Percentiles rank a stretch among this genome's conserved stretches.
These are phyloP conservation scores for Gnatocerus cornutus DNA, from an alignment of 2,888 invertebrate species.

Conservation along the genomic window DNA sequence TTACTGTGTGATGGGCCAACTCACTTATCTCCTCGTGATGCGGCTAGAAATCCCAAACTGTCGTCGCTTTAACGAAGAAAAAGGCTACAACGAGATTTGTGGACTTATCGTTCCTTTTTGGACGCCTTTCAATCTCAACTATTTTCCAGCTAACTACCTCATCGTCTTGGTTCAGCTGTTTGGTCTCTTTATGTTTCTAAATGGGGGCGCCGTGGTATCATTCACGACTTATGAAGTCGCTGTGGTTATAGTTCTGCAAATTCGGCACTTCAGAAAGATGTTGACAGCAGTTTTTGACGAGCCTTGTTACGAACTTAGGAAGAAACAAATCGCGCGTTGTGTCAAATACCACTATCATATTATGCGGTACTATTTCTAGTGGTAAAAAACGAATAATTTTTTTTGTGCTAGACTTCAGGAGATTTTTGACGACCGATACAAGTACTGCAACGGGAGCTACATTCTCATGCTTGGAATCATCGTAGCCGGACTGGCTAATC, in stretches of 20 bases:
- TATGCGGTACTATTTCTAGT: conserved; percentile 31
- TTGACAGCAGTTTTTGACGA: conserved; percentile 39
- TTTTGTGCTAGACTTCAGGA: conserved; percentile 9
- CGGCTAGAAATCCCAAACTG: background rate
- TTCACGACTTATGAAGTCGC: conserved; percentile 44
- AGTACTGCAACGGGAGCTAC: conserved; percentile 12
- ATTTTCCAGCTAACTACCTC: conserved; percentile 10
- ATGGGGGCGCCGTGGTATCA: conserved; percentile 14
- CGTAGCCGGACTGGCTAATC: conserved; percentile 8
- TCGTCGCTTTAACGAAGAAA: background rate
- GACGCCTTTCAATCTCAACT: conserved; percentile 18
- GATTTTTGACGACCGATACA: conserved; percentile 11
- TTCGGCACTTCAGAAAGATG: conserved; percentile 40
- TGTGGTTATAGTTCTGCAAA: conserved; percentile 43
- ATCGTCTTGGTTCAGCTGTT: conserved; percentile 10
- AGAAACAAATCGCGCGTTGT: conserved; percentile 37
- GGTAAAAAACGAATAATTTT: background rate
- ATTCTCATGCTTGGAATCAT: conserved; percentile 11
- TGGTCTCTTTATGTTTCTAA: background rate
- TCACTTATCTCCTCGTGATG: conserved; percentile 5
- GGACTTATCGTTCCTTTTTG: conserved; percentile 11
- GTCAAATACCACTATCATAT: conserved; percentile 49
- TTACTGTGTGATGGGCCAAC: conserved; percentile 1
- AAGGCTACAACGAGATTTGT: conserved; percentile 16
- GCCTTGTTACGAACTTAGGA: conserved; percentile 18